These are phyloP conservation scores for Adineta ricciae DNA, from an alignment of 2,888 invertebrate genomes.

Conservation along the genomic window DNA sequence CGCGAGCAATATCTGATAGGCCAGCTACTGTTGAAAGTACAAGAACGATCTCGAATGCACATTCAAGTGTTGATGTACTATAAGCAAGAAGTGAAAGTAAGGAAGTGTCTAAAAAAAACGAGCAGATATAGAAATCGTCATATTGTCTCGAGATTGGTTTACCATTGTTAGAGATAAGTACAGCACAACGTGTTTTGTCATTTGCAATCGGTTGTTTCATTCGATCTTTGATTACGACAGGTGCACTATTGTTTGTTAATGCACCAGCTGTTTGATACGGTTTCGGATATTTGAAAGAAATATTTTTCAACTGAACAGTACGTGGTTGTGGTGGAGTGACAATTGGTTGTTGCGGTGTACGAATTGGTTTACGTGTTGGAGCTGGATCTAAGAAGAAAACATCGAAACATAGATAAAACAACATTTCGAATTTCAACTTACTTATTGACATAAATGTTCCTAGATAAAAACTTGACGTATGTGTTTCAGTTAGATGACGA, in stretches of 20 bases:
- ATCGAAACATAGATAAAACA: not conserved
- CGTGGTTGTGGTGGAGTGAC: not conserved
- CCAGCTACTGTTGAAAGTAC: not conserved
- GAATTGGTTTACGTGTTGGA: not conserved
- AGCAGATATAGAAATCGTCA: not conserved
- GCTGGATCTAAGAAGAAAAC: not conserved
- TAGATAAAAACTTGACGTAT: not conserved
- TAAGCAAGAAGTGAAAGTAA: not conserved
- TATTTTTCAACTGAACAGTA: slow-evolving; percentile 11
- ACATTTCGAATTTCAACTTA: not conserved
- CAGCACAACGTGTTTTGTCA: slow-evolving; percentile 14
- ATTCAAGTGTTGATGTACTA: not conserved
- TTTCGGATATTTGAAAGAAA: not conserved
- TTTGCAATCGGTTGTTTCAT: not conserved
- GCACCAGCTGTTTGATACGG: not conserved
- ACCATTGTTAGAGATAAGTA: slow-evolving; percentile 7
- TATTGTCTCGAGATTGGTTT: not conserved
- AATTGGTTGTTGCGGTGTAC: not conserved
- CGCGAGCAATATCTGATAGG: not conserved
- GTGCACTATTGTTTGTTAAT: not conserved
- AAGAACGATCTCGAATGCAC: slow-evolving; percentile 13
- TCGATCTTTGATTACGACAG: not conserved
- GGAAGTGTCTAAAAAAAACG: not conserved
- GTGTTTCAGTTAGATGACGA: not conserved
- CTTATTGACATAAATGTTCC: not conserved